Percentiles rank a stretch among this genome's conserved stretches.
Conservation (phyloP, 2,113 vertebrate genomes). For the Nestor notabilis region DNA sequence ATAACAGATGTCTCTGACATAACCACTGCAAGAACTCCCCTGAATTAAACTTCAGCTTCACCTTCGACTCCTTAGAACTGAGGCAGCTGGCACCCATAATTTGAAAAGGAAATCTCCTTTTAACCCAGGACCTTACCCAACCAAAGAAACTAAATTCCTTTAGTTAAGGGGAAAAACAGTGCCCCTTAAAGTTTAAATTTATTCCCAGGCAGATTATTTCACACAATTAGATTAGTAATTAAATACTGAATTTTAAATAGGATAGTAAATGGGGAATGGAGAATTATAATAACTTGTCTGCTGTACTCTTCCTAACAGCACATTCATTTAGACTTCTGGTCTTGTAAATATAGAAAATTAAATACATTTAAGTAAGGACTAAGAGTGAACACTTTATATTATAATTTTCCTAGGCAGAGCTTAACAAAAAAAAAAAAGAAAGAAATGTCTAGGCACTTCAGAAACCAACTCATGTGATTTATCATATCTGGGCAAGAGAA, state of each 20-base stretch:
- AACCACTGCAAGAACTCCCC: conserved; percentile 20
- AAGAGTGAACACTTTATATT: not conserved
- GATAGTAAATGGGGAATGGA: not conserved
- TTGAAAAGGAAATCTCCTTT: conserved; percentile 30
- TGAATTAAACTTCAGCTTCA: conserved; percentile 16
- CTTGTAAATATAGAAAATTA: not conserved
- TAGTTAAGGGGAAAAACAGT: not conserved
- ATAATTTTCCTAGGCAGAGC: not conserved
- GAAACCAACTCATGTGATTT: not conserved
- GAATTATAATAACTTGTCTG: not conserved
- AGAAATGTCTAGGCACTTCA: not conserved
- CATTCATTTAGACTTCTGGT: not conserved
- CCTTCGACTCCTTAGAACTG: conserved; percentile 1
- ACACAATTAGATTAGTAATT: not conserved
- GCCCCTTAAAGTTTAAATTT: not conserved
- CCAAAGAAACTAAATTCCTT: not conserved
- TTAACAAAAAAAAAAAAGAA: not conserved
- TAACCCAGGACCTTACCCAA: not conserved
- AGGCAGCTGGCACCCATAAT: conserved; percentile 24
- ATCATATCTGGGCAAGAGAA: not conserved
- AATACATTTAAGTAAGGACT: not conserved
- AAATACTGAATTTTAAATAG: not conserved
- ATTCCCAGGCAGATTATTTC: not conserved
- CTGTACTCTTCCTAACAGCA: not conserved
- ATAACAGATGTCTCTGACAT: not conserved